Base-by-base conservation (phyloP, 2,888 invertebrate genomes). In the Limnephilus rhombicus region DNA sequence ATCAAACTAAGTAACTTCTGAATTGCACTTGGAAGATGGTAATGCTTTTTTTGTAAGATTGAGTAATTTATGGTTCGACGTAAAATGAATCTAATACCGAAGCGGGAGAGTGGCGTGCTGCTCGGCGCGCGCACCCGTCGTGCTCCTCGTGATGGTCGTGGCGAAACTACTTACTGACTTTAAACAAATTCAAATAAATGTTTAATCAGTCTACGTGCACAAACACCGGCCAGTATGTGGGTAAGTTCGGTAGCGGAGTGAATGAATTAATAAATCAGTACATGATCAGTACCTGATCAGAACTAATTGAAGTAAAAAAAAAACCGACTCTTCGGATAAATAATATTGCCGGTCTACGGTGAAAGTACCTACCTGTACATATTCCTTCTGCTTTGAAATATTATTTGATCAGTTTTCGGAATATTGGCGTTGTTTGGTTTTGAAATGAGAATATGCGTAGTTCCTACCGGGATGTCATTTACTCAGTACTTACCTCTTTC, bases 61-160 rank as follows among this genome's bases (percentile, higher is more conserved):
- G n/a, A 24, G 68, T 68, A 68, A 68, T 68, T 68, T 68, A 68
- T 68, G 68, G n/a, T 68, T 68, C 24, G 2, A 68, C n/a, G 68
- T 68, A 68, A 68, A n/a, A 68, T 68, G 9, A 68, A 68, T 68
- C 24, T n/a, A 68, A 68, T 9, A 9, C 24, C 68, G 68, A 68
- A 68, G 9, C 7, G 7, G 7, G 68, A 24, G 68, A 68, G 18
- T 68, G n/a, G 68, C 87, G 91, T 91, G 87, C 82, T 80, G 37
- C 41, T 34, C 41, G 85, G 85, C 87, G 80, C 85, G 91, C 45
- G 91, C 91, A 80, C 24, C 49, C 87, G 68, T 81, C 91, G 85
- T 91, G 90, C 49, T 2, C 34, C 49, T n/a, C 89, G 89, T 89
- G 89, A 34, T 41, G 37, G 29, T 29, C 89, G 89, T 80, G 89